Evolutionary conservation across 1,140 invertebrate genomes (phyloP).

Genomic region (Macrobrachium nipponense): DNA sequence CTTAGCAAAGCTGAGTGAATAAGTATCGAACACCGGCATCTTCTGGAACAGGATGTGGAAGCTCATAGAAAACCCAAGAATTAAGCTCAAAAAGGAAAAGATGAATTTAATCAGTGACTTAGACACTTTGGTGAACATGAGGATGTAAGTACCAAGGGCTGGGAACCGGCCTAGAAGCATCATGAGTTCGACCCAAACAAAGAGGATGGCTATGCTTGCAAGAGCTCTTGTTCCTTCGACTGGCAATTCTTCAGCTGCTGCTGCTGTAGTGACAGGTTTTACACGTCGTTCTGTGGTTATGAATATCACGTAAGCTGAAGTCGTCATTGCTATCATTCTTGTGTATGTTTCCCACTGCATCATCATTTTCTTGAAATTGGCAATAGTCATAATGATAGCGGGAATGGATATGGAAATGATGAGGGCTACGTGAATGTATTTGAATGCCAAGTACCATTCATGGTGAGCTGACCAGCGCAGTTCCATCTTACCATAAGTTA

Average conservation of each 20-base stretch:
- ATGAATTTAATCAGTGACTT: slow-evolving; percentile 65
- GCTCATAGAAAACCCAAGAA: slow-evolving; percentile 64
- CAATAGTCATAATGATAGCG: slow-evolving; percentile 29
- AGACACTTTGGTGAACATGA: slow-evolving; percentile 64
- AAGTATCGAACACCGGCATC: slow-evolving; percentile 32
- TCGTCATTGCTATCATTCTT: slow-evolving; percentile 31
- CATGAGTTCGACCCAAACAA: slow-evolving; percentile 81
- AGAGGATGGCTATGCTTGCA: slow-evolving; percentile 76
- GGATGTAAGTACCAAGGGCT: slow-evolving; percentile 73
- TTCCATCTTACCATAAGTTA: slow-evolving; percentile 5
- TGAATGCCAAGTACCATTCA: neutral
- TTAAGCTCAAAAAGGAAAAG: slow-evolving; percentile 58
- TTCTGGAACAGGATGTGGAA: slow-evolving; percentile 64
- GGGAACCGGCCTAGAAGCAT: slow-evolving; percentile 81
- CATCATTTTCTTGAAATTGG: slow-evolving; percentile 43
- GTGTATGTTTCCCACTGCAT: slow-evolving; percentile 45
- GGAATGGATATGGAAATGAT: slow-evolving; percentile 29
- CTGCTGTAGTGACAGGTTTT: neutral
- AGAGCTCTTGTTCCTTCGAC: slow-evolving; percentile 64
- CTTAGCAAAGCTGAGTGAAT: slow-evolving; percentile 40
- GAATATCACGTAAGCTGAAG: slow-evolving; percentile 30
- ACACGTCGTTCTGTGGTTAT: neutral
- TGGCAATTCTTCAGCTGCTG: neutral
- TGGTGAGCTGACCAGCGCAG: slow-evolving; percentile 7
- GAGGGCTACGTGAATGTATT: neutral